A percentile compares a stretch with the other conserved stretches of the same genome.
These are phyloP conservation scores for Esperia sulphurella DNA, from an alignment of 2,888 invertebrate genomes.

Conservation along the genomic window DNA sequence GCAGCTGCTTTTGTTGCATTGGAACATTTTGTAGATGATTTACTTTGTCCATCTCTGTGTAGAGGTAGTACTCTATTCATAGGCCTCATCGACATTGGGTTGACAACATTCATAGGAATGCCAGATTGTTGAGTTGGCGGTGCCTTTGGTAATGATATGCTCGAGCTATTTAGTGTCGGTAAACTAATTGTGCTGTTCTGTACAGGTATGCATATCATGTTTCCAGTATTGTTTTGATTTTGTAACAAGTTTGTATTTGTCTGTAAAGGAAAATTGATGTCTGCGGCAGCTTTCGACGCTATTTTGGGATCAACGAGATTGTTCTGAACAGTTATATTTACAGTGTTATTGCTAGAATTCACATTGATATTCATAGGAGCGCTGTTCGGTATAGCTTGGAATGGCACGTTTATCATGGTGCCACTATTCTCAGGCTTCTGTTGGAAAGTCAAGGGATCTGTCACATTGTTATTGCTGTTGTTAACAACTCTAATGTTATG, in stretches of 20 bases:
- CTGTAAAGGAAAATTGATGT: constrained; percentile 66
- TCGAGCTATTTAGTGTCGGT: constrained; percentile 72
- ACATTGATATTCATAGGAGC: constrained; percentile 76
- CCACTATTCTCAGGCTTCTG: constrained; percentile 61
- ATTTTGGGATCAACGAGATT: constrained; percentile 73
- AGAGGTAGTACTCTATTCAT: constrained; percentile 89
- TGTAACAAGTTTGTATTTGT: constrained; percentile 50
- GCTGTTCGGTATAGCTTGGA: constrained; percentile 73
- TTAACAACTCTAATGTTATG: constrained; percentile 72
- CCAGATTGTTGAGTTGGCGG: constrained; percentile 79
- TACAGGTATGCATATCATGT: constrained; percentile 69
- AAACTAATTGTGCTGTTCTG: constrained; percentile 68
- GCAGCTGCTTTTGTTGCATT: constrained; percentile 43
- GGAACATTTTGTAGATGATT: constrained; percentile 53
- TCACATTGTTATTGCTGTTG: constrained; percentile 50
- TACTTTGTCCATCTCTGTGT: constrained; percentile 83
- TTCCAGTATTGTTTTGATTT: constrained; percentile 55
- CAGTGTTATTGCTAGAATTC: constrained; percentile 72
- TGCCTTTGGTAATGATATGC: constrained; percentile 81
- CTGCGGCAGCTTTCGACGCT: constrained; percentile 62
- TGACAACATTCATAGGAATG: constrained; percentile 85
- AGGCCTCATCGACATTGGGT: constrained; percentile 83
- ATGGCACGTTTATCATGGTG: constrained; percentile 74
- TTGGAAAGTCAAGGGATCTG: constrained; percentile 62
- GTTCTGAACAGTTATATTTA: constrained; percentile 72